Base-by-base conservation (phyloP, 2,797 vertebrate genomes). In the Pangasius larnaudii region DNA sequence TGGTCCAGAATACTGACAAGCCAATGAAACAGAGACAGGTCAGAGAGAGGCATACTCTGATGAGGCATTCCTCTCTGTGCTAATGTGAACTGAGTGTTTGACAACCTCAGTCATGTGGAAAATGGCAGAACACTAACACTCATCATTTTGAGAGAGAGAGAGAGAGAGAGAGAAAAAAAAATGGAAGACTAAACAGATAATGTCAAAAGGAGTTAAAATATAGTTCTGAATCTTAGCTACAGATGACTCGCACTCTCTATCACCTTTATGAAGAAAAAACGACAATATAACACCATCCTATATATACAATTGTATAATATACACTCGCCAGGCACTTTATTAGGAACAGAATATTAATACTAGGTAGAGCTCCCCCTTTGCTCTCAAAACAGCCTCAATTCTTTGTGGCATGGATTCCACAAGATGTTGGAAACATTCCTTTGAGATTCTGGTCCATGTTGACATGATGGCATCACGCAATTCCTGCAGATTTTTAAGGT, bases 1-100 rank as follows among this genome's bases (percentile, higher is more conserved):
- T 82, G 87, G 77, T 80, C 86, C 78, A 83, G 88, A 91, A 91
- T 91, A 92, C 88, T 88, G 89, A 90, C 90, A 67, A 92, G 89
- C 89, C 89, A 92, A 88, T 90, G 85, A 91, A 88, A 91, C 75
- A 39, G 6, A 56, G 84, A 72, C 84, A 75, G 80, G 85, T 79
- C 88, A 91, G 85, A 89, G 80, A 87, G 89, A 86, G 84, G 86
- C 83, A 87, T 86, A 78, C 46, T 89, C 82, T 90, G 84, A 86
- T 88, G 87, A 88, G 84, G 56, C 88, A 85, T 77, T 46, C 58
- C 82, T 90, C 79, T 78, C 77, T 90, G 87, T 91, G 71, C 82
- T 89, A 89, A 91, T 86, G 80, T 84, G 46, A 88, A 86, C 79
- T 91, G 89, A 85, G 90, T 46, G 65, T 88, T 89, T 90, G 89